Evolutionary conservation across 2,113 vertebrate species (phyloP).

Genomic region (Chamaetylas fuelleborni): DNA sequence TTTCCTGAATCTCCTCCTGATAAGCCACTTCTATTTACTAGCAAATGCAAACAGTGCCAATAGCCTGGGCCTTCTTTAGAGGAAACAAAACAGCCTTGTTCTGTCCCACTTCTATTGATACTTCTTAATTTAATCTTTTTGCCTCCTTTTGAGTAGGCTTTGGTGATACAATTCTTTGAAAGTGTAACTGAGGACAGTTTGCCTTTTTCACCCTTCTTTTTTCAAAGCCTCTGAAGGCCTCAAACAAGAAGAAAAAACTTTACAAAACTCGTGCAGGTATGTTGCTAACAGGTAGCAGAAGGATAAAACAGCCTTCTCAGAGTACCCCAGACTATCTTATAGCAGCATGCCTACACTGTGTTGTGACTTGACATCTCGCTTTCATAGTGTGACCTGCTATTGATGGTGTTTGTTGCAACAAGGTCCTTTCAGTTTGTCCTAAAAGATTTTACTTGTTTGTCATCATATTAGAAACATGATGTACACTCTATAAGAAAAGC

Average conservation of each 20-base stretch:
- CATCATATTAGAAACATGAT: constrained; percentile 27
- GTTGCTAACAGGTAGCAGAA: background rate
- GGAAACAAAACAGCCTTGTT: background rate
- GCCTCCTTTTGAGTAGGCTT: background rate
- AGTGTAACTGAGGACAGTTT: background rate
- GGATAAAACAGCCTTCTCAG: background rate
- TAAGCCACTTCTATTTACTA: background rate
- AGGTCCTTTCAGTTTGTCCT: constrained; percentile 36
- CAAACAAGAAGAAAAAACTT: constrained; percentile 52
- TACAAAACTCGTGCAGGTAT: background rate
- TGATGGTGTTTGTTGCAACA: background rate
- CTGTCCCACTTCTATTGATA: background rate
- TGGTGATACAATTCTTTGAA: background rate
- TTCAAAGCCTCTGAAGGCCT: background rate
- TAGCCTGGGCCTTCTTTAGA: background rate
- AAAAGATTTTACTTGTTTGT: constrained; percentile 37
- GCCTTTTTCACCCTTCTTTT: background rate
- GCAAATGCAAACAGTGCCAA: background rate
- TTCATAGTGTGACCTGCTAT: background rate
- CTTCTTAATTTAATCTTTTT: background rate
- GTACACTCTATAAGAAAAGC: constrained; percentile 62
- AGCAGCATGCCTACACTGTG: background rate
- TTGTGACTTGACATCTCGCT: background rate
- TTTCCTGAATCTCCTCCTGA: background rate
- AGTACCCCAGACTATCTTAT: background rate